A percentile compares a stretch with the other conserved stretches of the same genome.
These are phyloP conservation scores for Crossaster papposus DNA, from an alignment of 53 echinoderm and acorn worm species.

Conservation along the genomic window DNA sequence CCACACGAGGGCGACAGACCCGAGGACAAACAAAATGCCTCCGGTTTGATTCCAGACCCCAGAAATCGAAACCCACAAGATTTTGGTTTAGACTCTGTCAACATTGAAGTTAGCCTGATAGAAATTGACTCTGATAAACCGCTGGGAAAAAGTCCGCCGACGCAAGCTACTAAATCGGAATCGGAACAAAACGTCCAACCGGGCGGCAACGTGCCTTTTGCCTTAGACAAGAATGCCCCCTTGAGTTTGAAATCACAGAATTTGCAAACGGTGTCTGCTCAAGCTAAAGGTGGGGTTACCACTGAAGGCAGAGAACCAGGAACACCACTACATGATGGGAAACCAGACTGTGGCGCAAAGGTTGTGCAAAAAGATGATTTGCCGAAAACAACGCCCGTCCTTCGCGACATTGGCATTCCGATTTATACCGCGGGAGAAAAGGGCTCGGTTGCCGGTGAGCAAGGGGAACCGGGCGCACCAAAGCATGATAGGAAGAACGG, in stretches of 20 bases:
- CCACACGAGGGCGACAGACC: constrained; percentile 48
- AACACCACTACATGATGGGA: constrained; percentile 16
- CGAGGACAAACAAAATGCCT: not conserved
- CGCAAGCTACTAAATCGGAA: not conserved
- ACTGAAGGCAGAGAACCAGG: not conserved
- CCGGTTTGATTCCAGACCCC: not conserved
- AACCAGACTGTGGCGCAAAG: not conserved
- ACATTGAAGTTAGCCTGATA: not conserved
- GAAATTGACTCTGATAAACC: not conserved
- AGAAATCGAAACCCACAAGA: not conserved
- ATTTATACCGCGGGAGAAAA: not conserved
- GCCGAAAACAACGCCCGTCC: too few species aligned
- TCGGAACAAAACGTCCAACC: not conserved
- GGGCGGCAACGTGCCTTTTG: not conserved
- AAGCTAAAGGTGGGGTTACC: not conserved
- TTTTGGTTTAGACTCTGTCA: not conserved
- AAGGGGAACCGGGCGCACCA: constrained; percentile 25
- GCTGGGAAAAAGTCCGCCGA: not conserved
- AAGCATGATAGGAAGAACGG: constrained; percentile 40
- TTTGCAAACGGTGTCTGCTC: not conserved
- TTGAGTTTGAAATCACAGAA: not conserved
- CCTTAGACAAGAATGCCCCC: not conserved
- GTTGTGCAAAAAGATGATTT: not conserved
- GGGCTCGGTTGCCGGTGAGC: constrained; percentile 9
- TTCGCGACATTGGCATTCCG: not conserved